Conservation (phyloP, 2,113 vertebrate species). For the Calypte anna region DNA sequence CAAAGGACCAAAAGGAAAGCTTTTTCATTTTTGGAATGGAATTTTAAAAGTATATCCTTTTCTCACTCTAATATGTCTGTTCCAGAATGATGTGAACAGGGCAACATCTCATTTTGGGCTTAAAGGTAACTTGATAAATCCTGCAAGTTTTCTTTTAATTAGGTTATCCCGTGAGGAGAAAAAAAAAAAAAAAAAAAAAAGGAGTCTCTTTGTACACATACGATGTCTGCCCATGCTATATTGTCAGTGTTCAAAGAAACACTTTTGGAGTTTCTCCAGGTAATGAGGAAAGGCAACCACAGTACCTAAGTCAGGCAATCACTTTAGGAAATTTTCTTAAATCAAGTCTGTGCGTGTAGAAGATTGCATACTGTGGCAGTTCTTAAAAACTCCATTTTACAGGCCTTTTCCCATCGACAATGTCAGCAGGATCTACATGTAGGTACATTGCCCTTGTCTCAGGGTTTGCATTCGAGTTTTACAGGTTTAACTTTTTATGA, state of each 20-base stretch:
- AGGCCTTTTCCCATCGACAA: not conserved
- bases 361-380: not conserved
- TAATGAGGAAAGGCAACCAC: not conserved
- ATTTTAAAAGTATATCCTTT: not conserved
- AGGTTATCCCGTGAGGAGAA: not conserved
- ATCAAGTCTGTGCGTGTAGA: not conserved
- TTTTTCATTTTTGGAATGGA: not conserved
- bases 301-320: not conserved
- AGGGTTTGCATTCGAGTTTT: slow-evolving; percentile 1
- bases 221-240: not conserved
- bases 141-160: not conserved
- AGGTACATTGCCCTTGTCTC: slow-evolving; percentile 2
- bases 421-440: not conserved
- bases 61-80: not conserved
- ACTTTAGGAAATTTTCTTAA: not conserved
- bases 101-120: not conserved
- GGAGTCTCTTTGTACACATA: not conserved
- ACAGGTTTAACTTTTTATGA: not conserved
- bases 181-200: not conserved
- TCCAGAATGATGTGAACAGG: not conserved
- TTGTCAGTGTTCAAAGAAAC: not conserved
- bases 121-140: not conserved
- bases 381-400: not conserved
- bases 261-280: not conserved
- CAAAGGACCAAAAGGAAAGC: not conserved